Evolutionary conservation across 1,140 invertebrate species (phyloP).

Genomic region (Andricus grossulariae): DNA sequence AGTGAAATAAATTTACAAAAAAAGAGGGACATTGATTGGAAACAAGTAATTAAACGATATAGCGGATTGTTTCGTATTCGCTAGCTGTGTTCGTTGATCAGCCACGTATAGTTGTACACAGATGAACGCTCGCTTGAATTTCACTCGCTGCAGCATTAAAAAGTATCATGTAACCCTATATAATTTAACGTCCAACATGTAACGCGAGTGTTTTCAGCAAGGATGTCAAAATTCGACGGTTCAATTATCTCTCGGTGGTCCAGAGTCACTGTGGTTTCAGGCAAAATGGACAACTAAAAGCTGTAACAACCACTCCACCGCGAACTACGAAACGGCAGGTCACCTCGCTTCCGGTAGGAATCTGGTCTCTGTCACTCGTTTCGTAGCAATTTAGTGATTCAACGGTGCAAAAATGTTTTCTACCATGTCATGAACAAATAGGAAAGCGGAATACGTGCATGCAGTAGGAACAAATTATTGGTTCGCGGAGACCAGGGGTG

Average conservation of each 20-base stretch:
- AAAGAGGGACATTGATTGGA: neutral
- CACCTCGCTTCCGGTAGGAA: conserved; percentile 3
- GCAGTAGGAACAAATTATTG: conserved; percentile 3
- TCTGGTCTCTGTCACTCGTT: conserved; percentile 22
- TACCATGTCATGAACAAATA: conserved; percentile 20
- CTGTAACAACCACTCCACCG: conserved; percentile 29
- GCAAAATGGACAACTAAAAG: conserved; percentile 33
- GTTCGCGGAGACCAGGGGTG: neutral
- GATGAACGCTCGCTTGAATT: conserved; percentile 10
- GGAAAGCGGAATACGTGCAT: neutral
- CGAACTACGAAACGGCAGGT: conserved; percentile 26
- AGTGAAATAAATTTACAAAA: conserved; percentile 1
- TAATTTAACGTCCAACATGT: conserved; percentile 12
- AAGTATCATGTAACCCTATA: neutral
- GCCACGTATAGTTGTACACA: neutral
- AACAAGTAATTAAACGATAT: conserved; percentile 14
- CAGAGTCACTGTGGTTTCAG: conserved; percentile 41
- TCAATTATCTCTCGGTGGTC: conserved; percentile 52
- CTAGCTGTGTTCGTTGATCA: neutral
- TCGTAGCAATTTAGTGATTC: conserved; percentile 26
- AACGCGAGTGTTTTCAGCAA: conserved; percentile 31
- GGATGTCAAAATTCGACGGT: conserved; percentile 58
- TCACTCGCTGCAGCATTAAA: neutral
- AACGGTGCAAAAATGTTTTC: conserved; percentile 25
- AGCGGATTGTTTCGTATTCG: neutral